phyloP scores from a whole-genome alignment of 1,140 invertebrate genomes.

The Mycetomoellerius zeteki region DNA sequence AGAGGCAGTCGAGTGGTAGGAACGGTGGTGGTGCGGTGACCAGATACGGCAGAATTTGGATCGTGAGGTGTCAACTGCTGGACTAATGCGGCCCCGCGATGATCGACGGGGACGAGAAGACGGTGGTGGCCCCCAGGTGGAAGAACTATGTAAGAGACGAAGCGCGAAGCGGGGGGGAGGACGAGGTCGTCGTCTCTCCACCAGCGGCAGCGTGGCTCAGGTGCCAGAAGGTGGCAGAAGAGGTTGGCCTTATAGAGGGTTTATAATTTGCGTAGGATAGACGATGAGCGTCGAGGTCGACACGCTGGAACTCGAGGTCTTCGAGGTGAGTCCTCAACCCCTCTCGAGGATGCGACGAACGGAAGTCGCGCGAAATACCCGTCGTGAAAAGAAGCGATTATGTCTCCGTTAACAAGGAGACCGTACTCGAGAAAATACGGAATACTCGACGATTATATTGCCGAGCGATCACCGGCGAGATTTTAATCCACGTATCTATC shows the following conservation, averaged over 20 bases:
- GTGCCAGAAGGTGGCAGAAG: conserved; percentile 81
- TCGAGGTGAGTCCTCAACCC: conserved; percentile 83
- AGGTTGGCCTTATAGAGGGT: conserved; percentile 81
- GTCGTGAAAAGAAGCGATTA: background rate
- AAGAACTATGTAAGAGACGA: conserved; percentile 80
- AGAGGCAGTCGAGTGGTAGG: conserved; percentile 54
- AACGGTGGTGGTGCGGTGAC: conserved; percentile 66
- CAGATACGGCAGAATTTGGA: conserved; percentile 31
- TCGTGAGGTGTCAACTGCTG: conserved; percentile 64
- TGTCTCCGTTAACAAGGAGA: background rate
- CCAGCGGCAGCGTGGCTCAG: conserved; percentile 72
- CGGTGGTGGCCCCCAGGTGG: conserved; percentile 70
- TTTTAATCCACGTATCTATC: conserved; percentile 2
- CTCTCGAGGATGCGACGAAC: conserved; percentile 72
- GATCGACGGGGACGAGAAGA: conserved; percentile 78
- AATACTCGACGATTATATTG: background rate
- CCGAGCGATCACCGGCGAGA: background rate
- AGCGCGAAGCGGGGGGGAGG: conserved; percentile 62
- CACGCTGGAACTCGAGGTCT: conserved; percentile 86
- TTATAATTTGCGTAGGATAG: conserved; percentile 82
- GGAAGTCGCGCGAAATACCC: conserved; percentile 55
- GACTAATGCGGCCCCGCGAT: conserved; percentile 76
- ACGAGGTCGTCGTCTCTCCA: conserved; percentile 79
- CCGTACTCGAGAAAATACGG: conserved; percentile 20
- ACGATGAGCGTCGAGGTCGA: conserved; percentile 83